Base-by-base conservation (phyloP, 1,140 invertebrate species). In the Phocides pigmalion region DNA sequence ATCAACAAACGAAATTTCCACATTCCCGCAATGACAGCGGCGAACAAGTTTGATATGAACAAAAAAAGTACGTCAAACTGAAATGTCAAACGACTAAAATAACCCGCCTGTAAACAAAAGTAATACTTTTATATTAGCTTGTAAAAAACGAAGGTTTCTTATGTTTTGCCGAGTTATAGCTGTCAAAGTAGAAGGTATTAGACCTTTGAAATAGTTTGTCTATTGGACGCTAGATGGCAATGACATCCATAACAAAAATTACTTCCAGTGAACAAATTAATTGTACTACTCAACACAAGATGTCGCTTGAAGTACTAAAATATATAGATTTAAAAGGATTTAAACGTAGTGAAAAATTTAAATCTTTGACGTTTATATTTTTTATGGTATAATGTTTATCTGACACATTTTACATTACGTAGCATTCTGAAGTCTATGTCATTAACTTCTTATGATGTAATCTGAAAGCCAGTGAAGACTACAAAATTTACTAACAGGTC, bases 1-100 rank as follows among this genome's bases (percentile, higher is more conserved):
- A 86, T 84, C 85, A 85, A 84, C 77, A 87, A 91, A 83, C 82
- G 68, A 82, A 84, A 88, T 86, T 84, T 89, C 84, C 71, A 82
- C 86, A 87, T 89, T 89, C 84, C 86, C 84, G 82, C 46, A 47
- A 4, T 15, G 20, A 22, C 67, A 65, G 67, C 64, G 41, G 44
- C 75, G 59, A 49, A 70, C 66, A 66, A 73, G 74, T 78, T 74
- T 71, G n/a, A n/a, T n/a, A n/a, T n/a, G 67, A 66, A 56, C 39
- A 49, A 58, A 70, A 69, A 50, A 54, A 54, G 62, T 56, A 72
- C 73, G 61, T 63, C 54, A 62, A 73, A 72, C 28, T 41, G 32
- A 65, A 66, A 62, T 56, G 67, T 35, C 49, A 66, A 49, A 35
- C 49, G 32, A 41, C 32, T 39, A 49, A 19, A 32, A 53, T 49